A percentile compares a stretch with the other conserved stretches of the same genome.
phyloP scores from a whole-genome alignment of 2,113 vertebrate genomes.

The Pterocles orientalis region DNA sequence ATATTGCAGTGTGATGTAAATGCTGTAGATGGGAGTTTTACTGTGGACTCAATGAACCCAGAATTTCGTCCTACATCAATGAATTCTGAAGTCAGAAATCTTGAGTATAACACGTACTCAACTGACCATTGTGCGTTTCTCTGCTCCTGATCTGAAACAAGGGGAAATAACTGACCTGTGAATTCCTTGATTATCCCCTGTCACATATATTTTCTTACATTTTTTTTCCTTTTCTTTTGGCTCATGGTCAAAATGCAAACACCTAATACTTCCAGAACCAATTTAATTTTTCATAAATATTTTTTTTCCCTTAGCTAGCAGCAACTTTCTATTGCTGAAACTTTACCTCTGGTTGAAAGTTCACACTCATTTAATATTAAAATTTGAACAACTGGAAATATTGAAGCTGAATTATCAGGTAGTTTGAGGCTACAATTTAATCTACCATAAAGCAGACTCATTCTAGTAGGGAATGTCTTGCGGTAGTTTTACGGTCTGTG shows the following conservation, averaged over 20 bases:
- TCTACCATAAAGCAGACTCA: neutral
- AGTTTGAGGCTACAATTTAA: conserved; percentile 30
- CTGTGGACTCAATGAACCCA: neutral
- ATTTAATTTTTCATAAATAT: neutral
- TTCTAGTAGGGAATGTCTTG: neutral
- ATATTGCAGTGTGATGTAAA: neutral
- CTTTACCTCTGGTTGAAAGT: conserved; percentile 25
- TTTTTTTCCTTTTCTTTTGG: neutral
- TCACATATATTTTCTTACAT: neutral
- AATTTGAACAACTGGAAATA: neutral
- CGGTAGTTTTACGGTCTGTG: neutral
- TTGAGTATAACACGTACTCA: neutral
- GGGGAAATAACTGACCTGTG: neutral
- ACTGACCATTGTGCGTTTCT: neutral
- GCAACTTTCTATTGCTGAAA: neutral
- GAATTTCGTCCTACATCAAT: neutral
- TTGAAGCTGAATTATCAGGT: conserved; percentile 2
- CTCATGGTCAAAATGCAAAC: neutral
- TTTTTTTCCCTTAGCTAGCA: neutral
- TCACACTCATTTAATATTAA: conserved; percentile 34
- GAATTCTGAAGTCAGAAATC: neutral
- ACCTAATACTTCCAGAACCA: neutral
- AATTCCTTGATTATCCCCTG: neutral
- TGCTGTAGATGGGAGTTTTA: neutral
- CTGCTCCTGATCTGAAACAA: neutral